Evolutionary conservation across 2,888 invertebrate species (phyloP), one percentile per base, ranked within the genome.

Genomic region (Heliconius erato): DNA sequence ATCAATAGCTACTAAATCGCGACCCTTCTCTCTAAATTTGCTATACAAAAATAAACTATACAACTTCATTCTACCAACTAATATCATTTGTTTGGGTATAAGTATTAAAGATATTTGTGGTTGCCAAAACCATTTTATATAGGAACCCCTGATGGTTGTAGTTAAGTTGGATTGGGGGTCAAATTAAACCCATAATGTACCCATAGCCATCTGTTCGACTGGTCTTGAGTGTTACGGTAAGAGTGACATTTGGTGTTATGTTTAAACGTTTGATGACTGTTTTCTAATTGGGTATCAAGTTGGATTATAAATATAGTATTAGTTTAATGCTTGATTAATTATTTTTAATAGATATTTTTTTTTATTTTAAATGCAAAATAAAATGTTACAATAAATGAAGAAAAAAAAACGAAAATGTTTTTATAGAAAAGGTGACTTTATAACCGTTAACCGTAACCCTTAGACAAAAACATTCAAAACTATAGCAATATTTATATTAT

Each of bases 211-310:
- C 93, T 94, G 94, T 92, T 93, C 90, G 87, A 82, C 84, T 86
- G 90, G 89, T 91, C 91, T 91, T 90, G 89, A 91, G 90, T 91
- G 90, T 88, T 84, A 86, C 83, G 83, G 79, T 88, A 89, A 90
- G 86, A 86, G 86, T 92, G 91, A 94, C 94, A 94, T 94, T 94
- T 94, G 92, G 92, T 88, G 87, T 88, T 88, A 88, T 90, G 89
- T 90, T 91, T 92, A 92, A 94, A 91, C 88, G 89, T 84, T 89
- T 87, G 87, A 91, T 92, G 89, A 92, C 90, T 87, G 90, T 87
- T 90, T 90, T 92, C 91, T 90, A 91, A 93, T 92, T 89, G 86
- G 86, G 85, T 83, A 86, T 88, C 90, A 9, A 44, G 44, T 72
- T 49, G 72, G 26, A 78, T 65, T 78, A 78, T 78, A 40, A 63